Percentiles rank a stretch among this genome's conserved stretches.
Conservation (phyloP, 2,888 invertebrate species). For the Steinernema scapterisci region DNA sequence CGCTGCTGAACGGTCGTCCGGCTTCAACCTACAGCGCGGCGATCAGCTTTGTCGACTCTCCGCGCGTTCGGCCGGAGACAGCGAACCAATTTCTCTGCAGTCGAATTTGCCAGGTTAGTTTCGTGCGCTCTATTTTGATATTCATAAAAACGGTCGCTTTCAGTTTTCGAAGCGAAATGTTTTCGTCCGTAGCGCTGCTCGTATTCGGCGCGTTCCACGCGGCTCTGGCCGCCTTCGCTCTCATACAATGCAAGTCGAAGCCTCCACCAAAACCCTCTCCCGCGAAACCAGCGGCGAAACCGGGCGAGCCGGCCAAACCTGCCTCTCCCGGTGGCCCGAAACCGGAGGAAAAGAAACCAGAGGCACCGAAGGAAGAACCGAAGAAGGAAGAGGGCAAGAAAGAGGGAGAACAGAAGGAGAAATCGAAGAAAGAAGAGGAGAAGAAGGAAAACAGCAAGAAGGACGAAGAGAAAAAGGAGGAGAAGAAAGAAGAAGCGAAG, state of each 20-base stretch:
- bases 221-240: neutral
- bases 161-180: constrained; percentile 1
- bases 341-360: neutral
- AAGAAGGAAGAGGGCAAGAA: neutral
- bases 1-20: neutral
- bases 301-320: neutral
- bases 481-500: neutral
- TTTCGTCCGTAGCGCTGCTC: neutral
- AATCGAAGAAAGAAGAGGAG: neutral
- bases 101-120: neutral
- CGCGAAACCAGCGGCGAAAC: neutral
- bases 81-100: neutral
- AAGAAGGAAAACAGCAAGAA: neutral
- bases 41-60: neutral
- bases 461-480: neutral
- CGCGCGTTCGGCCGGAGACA: constrained; percentile 1
- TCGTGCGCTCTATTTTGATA: neutral
- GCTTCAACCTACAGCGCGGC: neutral
- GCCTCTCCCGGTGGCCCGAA: neutral
- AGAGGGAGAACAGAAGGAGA: neutral
- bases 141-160: neutral
- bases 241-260: constrained; percentile 14
- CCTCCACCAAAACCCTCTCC: neutral
- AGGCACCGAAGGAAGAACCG: neutral
- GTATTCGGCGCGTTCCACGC: neutral